A percentile compares a stretch with the other conserved stretches of the same genome.
These are phyloP conservation scores for Acholoe squamosa DNA, from an alignment of 2,888 invertebrate genomes.

Conservation along the genomic window DNA sequence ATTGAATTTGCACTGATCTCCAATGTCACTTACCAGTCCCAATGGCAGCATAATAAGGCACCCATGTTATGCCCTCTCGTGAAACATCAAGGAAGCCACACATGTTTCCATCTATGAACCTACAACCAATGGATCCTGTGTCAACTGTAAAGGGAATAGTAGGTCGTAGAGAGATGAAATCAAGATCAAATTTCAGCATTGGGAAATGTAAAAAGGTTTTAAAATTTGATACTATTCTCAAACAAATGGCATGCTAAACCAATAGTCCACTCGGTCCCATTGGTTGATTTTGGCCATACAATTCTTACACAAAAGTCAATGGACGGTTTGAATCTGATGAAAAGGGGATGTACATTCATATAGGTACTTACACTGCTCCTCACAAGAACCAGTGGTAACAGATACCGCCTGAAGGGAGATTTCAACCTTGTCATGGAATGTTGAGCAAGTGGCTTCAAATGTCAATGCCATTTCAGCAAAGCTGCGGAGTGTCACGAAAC, in stretches of 20 bases:
- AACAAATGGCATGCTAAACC: too few species aligned
- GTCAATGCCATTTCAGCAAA: neutral
- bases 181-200: too few species aligned
- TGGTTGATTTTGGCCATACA: too few species aligned
- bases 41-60: neutral
- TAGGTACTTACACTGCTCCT: neutral
- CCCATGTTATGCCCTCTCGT: neutral
- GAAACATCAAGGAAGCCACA: conserved; percentile 13
- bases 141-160: neutral
- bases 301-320: too few species aligned
- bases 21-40: too few species aligned
- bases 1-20: too few species aligned
- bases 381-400: neutral
- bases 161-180: too few species aligned
- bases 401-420: neutral
- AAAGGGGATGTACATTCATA: too few species aligned
- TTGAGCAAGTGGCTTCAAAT: neutral
- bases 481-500: neutral
- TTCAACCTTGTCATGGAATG: neutral
- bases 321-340: too few species aligned
- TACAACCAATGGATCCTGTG: neutral
- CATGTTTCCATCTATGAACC: neutral
- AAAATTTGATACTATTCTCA: too few species aligned
- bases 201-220: too few species aligned
- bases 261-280: too few species aligned